Percentiles rank a stretch among this genome's conserved stretches.
phyloP scores from a whole-genome alignment of 2,113 vertebrate species.

The Phoenicopterus ruber region DNA sequence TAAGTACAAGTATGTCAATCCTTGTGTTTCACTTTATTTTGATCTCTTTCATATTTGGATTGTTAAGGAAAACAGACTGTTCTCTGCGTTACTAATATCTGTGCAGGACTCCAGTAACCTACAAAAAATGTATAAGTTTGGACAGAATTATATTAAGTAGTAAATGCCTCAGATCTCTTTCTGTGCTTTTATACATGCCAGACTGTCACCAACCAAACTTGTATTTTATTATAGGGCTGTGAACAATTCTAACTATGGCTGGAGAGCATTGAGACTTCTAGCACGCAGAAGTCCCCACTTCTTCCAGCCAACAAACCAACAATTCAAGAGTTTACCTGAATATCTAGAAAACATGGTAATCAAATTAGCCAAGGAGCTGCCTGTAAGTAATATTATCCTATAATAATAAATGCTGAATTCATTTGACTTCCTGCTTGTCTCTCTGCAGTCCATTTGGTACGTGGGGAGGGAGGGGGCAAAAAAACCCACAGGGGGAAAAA shows the following conservation, averaged over 20 bases:
- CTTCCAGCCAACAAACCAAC: slow-evolving; percentile 97
- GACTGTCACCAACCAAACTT: background rate
- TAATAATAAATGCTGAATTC: background rate
- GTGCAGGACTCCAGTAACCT: background rate
- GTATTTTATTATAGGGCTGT: slow-evolving; percentile 79
- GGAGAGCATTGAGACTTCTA: slow-evolving; percentile 91
- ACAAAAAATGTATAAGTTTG: background rate
- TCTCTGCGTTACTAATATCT: background rate
- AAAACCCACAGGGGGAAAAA: too few species aligned
- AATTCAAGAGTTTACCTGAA: slow-evolving; percentile 96
- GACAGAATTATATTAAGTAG: background rate
- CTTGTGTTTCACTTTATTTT: background rate
- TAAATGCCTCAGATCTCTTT: background rate
- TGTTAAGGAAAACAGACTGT: background rate
- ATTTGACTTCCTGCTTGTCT: background rate
- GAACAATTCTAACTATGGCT: slow-evolving; percentile 97
- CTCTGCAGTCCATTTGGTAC: background rate
- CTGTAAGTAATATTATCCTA: slow-evolving; percentile 78
- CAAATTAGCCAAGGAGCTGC: slow-evolving; percentile 97
- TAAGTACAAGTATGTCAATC: slow-evolving; percentile 89
- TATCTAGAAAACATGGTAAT: slow-evolving; percentile 99
- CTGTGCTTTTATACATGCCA: background rate
- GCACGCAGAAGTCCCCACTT: slow-evolving; percentile 97
- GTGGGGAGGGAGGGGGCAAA: rapidly evolving
- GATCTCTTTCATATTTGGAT: background rate